Base-by-base conservation (phyloP, 2,888 invertebrate genomes). In the Sphaerophoria rueppellii region DNA sequence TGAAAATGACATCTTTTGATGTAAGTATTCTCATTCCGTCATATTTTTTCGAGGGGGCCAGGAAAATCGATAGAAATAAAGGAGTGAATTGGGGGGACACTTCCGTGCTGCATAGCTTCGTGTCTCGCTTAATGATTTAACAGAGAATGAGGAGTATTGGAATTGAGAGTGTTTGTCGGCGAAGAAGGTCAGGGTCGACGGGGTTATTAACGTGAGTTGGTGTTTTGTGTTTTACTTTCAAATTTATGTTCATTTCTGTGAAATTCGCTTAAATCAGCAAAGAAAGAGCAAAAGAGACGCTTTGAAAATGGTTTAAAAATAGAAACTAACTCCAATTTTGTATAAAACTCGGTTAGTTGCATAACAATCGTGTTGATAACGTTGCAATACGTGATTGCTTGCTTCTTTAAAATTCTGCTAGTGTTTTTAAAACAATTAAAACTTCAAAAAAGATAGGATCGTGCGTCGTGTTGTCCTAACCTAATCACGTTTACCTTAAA, bases 131-230 rank as follows among this genome's bases (percentile, higher is more conserved):
- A 24, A 24, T 24, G 24, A 24, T 52, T 37, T 52, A 40, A 40
- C 16, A 7, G 40, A 67, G 67, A 54, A 32, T 40, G 32, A 54
- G 40, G 6, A 65, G 37, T 48, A 40, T 58, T 16, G 16, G 11
- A 40, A 40, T 40, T 6, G 16, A 63, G 34, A 5, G 69, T 61
- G 43, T 11, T 24, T 24, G 24, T 24, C 24, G 24, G 24, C 69
- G 11, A 61, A 77, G 48, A 82, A 75, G 83, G 83, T 80, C 83
- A 83, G 55, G 74, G 83, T 63, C 61, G 46, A 67, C 55, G 65
- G 9, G 37, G 52, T 67, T 52, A 54, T 67, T 54, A 54, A 54
- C 50, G 54, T 57, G 69, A 58, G 43, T 69, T 60, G 5, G 7
- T 11, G 32, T 71, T 52, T 35, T 35, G 37, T 34, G 24, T 14